A percentile compares a stretch with the other conserved stretches of the same genome.
Evolutionary conservation across 2,797 vertebrate genomes (phyloP).

Genomic region (Tadarida brasiliensis): DNA sequence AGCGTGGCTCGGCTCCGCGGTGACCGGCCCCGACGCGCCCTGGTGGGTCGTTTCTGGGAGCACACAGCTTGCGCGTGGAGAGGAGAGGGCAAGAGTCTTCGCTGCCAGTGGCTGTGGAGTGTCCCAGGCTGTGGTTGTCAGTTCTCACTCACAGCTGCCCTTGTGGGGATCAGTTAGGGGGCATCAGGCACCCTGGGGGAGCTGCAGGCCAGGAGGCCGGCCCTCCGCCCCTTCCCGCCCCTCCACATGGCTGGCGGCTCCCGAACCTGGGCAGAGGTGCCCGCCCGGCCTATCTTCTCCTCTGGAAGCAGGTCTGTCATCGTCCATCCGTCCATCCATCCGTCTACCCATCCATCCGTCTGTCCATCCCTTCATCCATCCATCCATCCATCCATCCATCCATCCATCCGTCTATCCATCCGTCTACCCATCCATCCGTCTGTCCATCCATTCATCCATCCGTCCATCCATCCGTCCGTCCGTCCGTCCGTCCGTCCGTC

Average conservation of each 20-base stretch:
- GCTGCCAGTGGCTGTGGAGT: neutral
- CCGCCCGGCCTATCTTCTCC: too few relatives aligned
- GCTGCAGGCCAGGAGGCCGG: neutral
- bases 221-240: too few relatives aligned
- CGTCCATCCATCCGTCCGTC: too few relatives aligned
- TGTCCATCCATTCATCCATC: too few relatives aligned
- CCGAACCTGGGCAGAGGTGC: neutral
- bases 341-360: too few relatives aligned
- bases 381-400: too few relatives aligned
- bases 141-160: neutral
- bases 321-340: accelerated
- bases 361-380: too few relatives aligned
- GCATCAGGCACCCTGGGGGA: accelerated
- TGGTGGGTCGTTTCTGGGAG: neutral
- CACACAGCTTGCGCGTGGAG: neutral
- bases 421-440: too few relatives aligned
- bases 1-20: accelerated
- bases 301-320: neutral
- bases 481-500: too few relatives aligned
- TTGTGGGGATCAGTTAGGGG: neutral
- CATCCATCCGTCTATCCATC: too few relatives aligned
- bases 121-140: neutral
- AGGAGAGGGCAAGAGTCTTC: accelerated
- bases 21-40: accelerated
- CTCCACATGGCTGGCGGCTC: accelerated